Evolutionary conservation across 2,888 invertebrate species (phyloP).

Genomic region (Maniola hyperantus): DNA sequence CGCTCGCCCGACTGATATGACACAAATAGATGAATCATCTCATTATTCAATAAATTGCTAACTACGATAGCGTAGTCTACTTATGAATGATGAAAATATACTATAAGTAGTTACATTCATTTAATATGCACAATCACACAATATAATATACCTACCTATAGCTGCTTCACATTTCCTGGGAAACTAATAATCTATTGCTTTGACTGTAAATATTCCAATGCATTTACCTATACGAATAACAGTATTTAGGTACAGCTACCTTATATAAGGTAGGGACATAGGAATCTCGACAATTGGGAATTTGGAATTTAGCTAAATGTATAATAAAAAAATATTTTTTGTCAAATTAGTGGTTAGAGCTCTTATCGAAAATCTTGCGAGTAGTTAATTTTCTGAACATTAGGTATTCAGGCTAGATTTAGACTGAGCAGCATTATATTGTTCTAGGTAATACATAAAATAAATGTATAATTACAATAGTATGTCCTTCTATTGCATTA

Average conservation of each 20-base stretch:
- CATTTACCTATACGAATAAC: background rate
- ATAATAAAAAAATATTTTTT: no score
- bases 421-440: background rate
- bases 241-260: no score
- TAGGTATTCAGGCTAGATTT: background rate
- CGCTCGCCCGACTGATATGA: constrained; percentile 51
- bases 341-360: no score
- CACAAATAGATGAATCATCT: constrained; percentile 54
- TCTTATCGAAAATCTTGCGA: no score
- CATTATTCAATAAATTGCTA: constrained; percentile 42
- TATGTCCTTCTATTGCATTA: no score
- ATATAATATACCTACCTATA: no score
- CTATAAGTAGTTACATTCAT: constrained; percentile 31
- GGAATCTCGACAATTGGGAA: no score
- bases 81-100: constrained; percentile 37
- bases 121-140: background rate
- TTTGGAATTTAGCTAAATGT: no score
- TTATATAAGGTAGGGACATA: no score
- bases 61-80: constrained; percentile 34
- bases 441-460: background rate
- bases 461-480: no score
- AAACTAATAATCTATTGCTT: background rate
- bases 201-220: background rate
- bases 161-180: constrained; percentile 6
- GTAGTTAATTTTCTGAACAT: background rate